A percentile compares a stretch with the other conserved stretches of the same genome.
Evolutionary conservation across 2,888 invertebrate species (phyloP).

Genomic region (Hanleya hanleyi): DNA sequence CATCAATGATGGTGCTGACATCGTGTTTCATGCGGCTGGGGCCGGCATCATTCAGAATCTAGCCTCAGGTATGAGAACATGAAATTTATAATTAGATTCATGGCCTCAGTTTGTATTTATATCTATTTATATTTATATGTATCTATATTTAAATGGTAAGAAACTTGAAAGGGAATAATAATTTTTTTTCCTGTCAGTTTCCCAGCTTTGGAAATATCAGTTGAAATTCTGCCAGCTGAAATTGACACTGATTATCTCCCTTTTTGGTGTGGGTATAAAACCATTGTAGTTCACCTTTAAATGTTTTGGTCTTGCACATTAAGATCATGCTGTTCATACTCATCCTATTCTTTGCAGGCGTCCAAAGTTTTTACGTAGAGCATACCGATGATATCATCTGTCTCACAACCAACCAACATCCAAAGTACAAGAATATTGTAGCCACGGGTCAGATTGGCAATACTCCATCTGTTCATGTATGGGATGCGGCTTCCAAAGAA

Average conservation of each 20-base stretch:
- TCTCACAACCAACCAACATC: slow-evolving; percentile 71
- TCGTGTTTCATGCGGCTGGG: slow-evolving; percentile 73
- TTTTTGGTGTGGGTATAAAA: no score
- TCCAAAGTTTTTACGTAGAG: slow-evolving; percentile 71
- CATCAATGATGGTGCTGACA: slow-evolving; percentile 71
- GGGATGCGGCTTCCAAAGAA: slow-evolving; percentile 69
- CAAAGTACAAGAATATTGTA: slow-evolving; percentile 70
- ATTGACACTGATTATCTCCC: no score
- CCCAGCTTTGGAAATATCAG: no score
- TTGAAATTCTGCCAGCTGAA: no score
- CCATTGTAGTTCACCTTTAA: no score
- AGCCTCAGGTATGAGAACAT: slow-evolving; percentile 55
- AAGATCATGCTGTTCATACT: no score
- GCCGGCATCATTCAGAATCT: slow-evolving; percentile 72
- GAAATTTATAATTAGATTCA: not conserved
- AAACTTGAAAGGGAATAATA: no score
- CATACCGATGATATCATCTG: slow-evolving; percentile 74
- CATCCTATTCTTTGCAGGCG: slow-evolving; percentile 49
- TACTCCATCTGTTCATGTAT: slow-evolving; percentile 68
- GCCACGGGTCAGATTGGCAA: slow-evolving; percentile 73
- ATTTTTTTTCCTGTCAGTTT: no score
- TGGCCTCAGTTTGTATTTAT: no score
- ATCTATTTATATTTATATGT: no score
- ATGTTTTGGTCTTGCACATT: no score
- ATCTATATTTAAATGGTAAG: no score